Evolutionary conservation across 2,888 invertebrate species (phyloP), one percentile per base, ranked within the genome.

Genomic region (Agrenia bidenticulata): DNA sequence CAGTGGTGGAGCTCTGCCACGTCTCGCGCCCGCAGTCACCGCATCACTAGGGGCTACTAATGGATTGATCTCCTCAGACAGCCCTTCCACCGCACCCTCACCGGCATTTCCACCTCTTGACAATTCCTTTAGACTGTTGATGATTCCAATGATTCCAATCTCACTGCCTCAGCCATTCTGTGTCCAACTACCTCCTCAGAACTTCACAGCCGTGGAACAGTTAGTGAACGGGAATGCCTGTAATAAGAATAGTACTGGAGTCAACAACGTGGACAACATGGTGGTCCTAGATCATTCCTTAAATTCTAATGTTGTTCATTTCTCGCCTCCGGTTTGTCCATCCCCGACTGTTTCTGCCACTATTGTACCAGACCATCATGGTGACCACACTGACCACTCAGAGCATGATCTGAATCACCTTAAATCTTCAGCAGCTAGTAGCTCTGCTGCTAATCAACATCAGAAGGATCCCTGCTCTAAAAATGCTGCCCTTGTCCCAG

Each of bases 301-400:
- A 41, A 41, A 32, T 57, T 21, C 71, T 57, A 57, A 77, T 49
- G 56, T 73, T 62, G 21, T 39, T 59, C 61, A 53, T 76, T 53
- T 67, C 75, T 58, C 73, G 73, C 39, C 76, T 77, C 19, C 76
- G 75, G 21, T 69, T 67, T 7, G 64, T 71, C 9, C 62, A 13
- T 37, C 27, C 19, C 45, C 32, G 32, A 32, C 4, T 32, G 45
- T 45, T 45, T 45, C 45, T n/a, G 45, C 45, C n/a, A 32, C 26
- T 5, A 69, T 76, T 62, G 64, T 77, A 37, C 70, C 70, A 23
- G 76, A 76, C 51, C 77, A 76, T 59, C 77, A 73, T 32, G n/a
- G n/a, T n/a, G n/a, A n/a, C n/a, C n/a, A n/a, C n/a, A 83, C 86
- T 32, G 69, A 76, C 5, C 70, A 76, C 63, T 66, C 77, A 32